These are phyloP conservation scores for Bathynomus jamesi DNA, from an alignment of 1,140 invertebrate genomes.

Conservation along the genomic window DNA sequence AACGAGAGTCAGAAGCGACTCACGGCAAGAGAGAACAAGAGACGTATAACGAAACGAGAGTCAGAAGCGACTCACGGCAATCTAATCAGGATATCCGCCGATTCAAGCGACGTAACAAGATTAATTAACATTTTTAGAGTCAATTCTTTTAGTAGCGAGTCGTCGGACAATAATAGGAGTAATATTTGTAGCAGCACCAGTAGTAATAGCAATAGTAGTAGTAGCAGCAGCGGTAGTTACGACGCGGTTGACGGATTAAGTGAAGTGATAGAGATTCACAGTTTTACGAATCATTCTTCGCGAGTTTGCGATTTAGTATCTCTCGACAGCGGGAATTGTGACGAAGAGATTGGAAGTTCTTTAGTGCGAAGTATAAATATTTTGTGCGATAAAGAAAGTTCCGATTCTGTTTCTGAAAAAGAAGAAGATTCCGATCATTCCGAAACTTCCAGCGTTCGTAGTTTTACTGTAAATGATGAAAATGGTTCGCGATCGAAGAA, in stretches of 20 bases:
- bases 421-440: background rate
- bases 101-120: too few species aligned
- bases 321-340: too few species aligned
- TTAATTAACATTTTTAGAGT: too few species aligned
- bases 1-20: too few species aligned
- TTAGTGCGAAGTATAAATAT: background rate
- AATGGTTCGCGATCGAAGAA: background rate
- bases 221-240: background rate
- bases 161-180: background rate
- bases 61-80: too few species aligned
- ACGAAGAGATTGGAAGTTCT: background rate
- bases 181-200: background rate
- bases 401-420: background rate
- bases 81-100: too few species aligned
- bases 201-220: background rate
- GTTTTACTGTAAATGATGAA: background rate
- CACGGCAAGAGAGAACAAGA: too few species aligned
- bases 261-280: too few species aligned
- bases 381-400: background rate
- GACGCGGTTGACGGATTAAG: background rate
- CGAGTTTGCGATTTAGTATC: too few species aligned
- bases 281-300: too few species aligned
- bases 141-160: too few species aligned
- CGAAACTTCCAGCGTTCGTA: background rate
- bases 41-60: too few species aligned